phyloP scores from a whole-genome alignment of 2,888 invertebrate species.

The Lapara coniferarum region DNA sequence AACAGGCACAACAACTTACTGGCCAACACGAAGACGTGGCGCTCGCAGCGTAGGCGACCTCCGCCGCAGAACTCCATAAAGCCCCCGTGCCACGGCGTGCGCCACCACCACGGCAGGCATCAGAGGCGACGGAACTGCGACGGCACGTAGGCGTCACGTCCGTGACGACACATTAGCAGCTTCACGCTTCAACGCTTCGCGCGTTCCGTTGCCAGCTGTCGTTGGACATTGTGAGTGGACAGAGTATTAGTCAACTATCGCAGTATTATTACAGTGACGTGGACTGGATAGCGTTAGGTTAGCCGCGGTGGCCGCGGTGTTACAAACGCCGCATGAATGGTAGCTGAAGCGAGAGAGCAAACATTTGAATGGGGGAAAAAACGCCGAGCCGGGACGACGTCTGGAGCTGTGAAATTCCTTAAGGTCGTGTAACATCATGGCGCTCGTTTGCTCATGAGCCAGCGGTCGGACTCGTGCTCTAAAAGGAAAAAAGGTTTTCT shows the following conservation, averaged over 20 bases:
- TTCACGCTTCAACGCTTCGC: slow-evolving; percentile 80
- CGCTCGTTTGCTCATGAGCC: slow-evolving; percentile 78
- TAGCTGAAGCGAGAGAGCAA: slow-evolving; percentile 80
- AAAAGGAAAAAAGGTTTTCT: slow-evolving; percentile 81
- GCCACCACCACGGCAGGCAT: slow-evolving; percentile 76
- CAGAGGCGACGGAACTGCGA: slow-evolving; percentile 78
- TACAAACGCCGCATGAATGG: slow-evolving; percentile 77
- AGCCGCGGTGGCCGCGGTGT: slow-evolving; percentile 76
- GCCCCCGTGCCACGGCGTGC: slow-evolving; percentile 70
- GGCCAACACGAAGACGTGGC: slow-evolving; percentile 58
- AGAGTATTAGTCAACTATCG: slow-evolving; percentile 84
- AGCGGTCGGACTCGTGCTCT: slow-evolving; percentile 76
- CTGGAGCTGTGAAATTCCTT: slow-evolving; percentile 82
- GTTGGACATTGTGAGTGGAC: slow-evolving; percentile 80
- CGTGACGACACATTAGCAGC: slow-evolving; percentile 64
- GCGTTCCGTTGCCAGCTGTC: slow-evolving; percentile 81
- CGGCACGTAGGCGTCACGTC: slow-evolving; percentile 68
- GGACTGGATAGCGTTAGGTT: slow-evolving; percentile 81
- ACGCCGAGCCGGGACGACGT: slow-evolving; percentile 66
- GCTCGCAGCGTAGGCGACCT: slow-evolving; percentile 74
- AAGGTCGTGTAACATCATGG: slow-evolving; percentile 79
- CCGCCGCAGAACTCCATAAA: slow-evolving; percentile 70
- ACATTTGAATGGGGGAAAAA: slow-evolving; percentile 76
- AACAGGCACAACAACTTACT: slow-evolving; percentile 84
- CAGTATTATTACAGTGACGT: slow-evolving; percentile 84